A percentile compares a stretch with the other conserved stretches of the same genome.
These are phyloP conservation scores for Zosterops japonicus DNA, from an alignment of 2,113 vertebrate species.

Conservation along the genomic window DNA sequence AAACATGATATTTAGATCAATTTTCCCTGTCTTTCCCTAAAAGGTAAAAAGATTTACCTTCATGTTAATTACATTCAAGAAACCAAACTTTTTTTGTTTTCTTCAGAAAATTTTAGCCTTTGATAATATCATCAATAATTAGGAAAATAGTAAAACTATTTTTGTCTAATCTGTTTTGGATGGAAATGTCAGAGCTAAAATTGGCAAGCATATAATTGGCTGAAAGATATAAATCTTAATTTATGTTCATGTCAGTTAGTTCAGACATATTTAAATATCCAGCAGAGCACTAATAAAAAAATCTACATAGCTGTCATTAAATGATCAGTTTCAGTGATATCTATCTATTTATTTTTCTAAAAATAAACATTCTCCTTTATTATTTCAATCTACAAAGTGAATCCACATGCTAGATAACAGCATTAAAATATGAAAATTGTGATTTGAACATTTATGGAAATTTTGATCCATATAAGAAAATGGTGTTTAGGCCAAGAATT, in stretches of 20 bases:
- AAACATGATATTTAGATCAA: not conserved
- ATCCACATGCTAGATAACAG: not conserved
- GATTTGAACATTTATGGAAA: not conserved
- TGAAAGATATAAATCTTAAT: not conserved
- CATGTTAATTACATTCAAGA: not conserved
- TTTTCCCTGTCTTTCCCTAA: not conserved
- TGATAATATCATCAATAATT: not conserved
- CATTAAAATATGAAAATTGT: not conserved
- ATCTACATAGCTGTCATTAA: not conserved
- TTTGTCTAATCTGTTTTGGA: not conserved
- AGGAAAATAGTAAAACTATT: not conserved
- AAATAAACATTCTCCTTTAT: not conserved
- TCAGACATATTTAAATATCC: not conserved
- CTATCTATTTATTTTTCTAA: not conserved
- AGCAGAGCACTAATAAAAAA: not conserved
- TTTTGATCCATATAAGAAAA: not conserved
- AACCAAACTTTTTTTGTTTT: rapidly evolving
- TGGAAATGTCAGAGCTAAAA: not conserved
- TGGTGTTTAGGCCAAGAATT: not conserved
- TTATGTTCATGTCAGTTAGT: not conserved
- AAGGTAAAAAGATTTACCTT: not conserved
- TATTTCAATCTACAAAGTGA: not conserved
- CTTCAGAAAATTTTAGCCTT: not conserved
- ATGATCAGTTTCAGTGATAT: not conserved
- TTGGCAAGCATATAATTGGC: not conserved